Conservation (phyloP, 1,140 invertebrate species). For the Ceratina calcarata region DNA sequence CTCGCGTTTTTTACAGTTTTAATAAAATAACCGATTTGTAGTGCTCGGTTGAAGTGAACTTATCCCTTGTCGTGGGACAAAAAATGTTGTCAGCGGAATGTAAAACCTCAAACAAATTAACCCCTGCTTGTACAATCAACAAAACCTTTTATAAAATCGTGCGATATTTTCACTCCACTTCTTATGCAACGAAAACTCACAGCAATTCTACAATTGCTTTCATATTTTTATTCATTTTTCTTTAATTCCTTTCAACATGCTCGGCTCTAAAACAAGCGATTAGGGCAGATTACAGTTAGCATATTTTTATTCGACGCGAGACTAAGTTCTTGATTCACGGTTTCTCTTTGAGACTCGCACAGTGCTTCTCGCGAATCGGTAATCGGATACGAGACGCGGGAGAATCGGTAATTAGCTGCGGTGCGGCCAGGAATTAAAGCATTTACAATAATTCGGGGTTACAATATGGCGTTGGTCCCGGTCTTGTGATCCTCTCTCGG, state of each 20-base stretch:
- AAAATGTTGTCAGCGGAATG: too few species aligned
- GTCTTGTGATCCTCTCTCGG: too few species aligned
- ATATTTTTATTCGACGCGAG: conserved; percentile 35
- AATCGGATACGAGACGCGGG: conserved; percentile 55
- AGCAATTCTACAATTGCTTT: neutral
- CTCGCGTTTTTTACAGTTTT: too few species aligned
- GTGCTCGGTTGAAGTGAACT: neutral
- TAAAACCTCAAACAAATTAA: too few species aligned
- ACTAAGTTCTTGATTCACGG: conserved; percentile 34
- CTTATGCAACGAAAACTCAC: too few species aligned
- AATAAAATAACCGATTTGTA: too few species aligned
- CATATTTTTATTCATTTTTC: neutral
- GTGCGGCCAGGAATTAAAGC: conserved; percentile 48
- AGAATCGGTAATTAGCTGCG: conserved; percentile 26
- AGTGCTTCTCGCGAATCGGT: conserved; percentile 2
- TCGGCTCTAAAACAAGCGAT: conserved; percentile 2
- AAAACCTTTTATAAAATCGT: too few species aligned
- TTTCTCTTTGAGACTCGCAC: conserved; percentile 24
- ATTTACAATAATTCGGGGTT: conserved; percentile 62
- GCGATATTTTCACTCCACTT: too few species aligned
- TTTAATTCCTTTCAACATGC: neutral
- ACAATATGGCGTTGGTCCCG: conserved; percentile 48
- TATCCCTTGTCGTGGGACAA: too few species aligned
- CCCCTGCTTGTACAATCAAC: too few species aligned
- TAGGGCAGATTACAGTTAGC: conserved; percentile 17